Evolutionary conservation across 2,888 invertebrate species (phyloP).

Genomic region (Atherix ibis): DNA sequence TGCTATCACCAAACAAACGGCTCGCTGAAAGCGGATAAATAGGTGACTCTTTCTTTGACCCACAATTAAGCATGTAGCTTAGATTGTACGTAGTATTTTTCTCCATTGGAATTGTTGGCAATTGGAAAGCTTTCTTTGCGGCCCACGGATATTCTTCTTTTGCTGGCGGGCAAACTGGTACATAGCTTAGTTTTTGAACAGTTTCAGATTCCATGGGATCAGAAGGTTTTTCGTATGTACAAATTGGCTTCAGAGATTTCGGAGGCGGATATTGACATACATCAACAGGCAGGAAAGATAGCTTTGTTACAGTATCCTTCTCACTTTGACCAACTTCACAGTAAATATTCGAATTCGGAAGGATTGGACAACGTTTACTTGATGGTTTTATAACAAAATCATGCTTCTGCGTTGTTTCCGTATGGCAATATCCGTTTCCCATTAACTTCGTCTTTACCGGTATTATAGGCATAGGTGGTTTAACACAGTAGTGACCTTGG

Average conservation of each 20-base stretch:
- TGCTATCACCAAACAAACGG: not conserved
- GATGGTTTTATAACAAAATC: conserved; percentile 51
- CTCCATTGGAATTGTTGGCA: conserved; percentile 9
- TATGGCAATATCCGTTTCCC: conserved; percentile 45
- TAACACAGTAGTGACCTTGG: conserved; percentile 20
- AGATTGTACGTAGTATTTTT: conserved; percentile 25
- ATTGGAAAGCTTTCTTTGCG: not conserved
- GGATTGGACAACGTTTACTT: conserved; percentile 19
- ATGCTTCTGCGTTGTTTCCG: conserved; percentile 54
- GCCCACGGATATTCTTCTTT: conserved; percentile 31
- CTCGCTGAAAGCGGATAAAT: not conserved
- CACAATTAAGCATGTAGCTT: conserved; percentile 28
- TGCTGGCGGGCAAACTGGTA: conserved; percentile 30
- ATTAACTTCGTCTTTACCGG: conserved; percentile 21
- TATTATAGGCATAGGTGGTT: conserved; percentile 20
- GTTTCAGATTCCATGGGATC: conserved; percentile 25
- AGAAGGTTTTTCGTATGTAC: conserved; percentile 16
- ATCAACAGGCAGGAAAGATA: conserved; percentile 28
- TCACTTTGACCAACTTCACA: conserved; percentile 13
- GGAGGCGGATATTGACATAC: conserved; percentile 25
- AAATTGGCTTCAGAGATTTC: conserved; percentile 15
- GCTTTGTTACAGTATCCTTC: conserved; percentile 24
- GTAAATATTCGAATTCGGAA: conserved; percentile 14
- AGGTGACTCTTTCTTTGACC: conserved; percentile 2
- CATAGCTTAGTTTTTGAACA: conserved; percentile 39